phyloP scores from a whole-genome alignment of 2,113 vertebrate genomes.

The Redunca redunca region DNA sequence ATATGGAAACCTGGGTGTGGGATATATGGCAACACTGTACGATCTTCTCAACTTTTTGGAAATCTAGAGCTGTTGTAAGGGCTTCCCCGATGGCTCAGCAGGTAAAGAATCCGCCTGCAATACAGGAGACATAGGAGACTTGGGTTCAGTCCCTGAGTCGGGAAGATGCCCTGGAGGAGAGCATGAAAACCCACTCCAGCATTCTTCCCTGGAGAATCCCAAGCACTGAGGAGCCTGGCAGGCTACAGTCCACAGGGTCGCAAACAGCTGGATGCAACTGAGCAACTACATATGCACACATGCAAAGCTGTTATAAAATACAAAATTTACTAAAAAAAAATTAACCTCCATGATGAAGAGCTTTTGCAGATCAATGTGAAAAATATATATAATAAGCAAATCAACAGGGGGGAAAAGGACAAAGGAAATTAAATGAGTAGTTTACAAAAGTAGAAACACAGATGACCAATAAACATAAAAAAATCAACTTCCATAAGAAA shows the following conservation, averaged over 20 bases:
- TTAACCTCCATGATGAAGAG: neutral
- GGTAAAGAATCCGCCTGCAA: neutral
- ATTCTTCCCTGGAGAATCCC: neutral
- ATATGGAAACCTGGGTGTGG: neutral
- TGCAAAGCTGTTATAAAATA: neutral
- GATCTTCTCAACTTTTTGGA: neutral
- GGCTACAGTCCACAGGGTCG: neutral
- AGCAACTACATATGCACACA: neutral
- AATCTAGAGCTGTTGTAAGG: neutral
- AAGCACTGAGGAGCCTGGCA: neutral
- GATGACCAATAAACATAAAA: neutral
- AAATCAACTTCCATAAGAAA: neutral
- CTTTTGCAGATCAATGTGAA: neutral
- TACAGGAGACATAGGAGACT: neutral
- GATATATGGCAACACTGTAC: neutral
- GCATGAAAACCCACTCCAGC: neutral
- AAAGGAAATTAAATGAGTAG: neutral
- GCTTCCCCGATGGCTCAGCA: neutral
- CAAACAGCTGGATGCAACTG: neutral
- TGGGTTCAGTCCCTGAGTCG: neutral
- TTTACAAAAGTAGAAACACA: neutral
- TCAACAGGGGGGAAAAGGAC: neutral
- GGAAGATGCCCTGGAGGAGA: neutral
- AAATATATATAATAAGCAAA: neutral
- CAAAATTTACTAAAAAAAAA: neutral